phyloP scores from a whole-genome alignment of 2,797 vertebrate species.

The Phoeniculus purpureus region DNA sequence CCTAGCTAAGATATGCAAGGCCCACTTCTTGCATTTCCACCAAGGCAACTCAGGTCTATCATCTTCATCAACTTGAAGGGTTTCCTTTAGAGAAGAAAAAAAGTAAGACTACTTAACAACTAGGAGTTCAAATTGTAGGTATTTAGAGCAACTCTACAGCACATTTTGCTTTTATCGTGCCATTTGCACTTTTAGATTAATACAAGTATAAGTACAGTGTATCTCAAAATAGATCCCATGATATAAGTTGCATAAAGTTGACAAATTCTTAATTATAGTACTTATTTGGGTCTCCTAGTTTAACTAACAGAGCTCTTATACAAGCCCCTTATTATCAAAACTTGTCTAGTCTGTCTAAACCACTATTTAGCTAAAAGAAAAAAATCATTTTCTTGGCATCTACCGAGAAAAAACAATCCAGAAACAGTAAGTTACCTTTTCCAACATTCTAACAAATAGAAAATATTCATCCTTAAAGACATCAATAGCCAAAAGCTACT shows the following conservation, averaged over 20 bases:
- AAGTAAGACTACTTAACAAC: neutral
- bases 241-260: neutral
- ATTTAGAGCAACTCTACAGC: neutral
- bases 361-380: neutral
- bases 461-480: neutral
- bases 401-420: neutral
- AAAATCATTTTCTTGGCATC: neutral
- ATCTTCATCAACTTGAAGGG: slow-evolving; percentile 96
- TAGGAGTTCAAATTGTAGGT: neutral
- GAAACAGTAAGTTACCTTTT: neutral
- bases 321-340: neutral
- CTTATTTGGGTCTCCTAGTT: too few relatives aligned
- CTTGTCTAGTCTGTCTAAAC: neutral
- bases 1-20: slow-evolving; percentile 96
- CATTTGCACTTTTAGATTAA: neutral
- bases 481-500: slow-evolving; percentile 64
- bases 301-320: neutral
- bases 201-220: neutral
- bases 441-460: neutral
- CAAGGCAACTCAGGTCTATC: slow-evolving; percentile 96
- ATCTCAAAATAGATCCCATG: neutral
- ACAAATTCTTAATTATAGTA: neutral
- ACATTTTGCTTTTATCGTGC: neutral
- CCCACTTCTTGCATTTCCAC: slow-evolving; percentile 99
- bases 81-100: slow-evolving; percentile 82